A percentile compares a stretch with the other conserved stretches of the same genome.
Conservation (phyloP, 2,113 vertebrate genomes). For the Asarcornis scutulata region DNA sequence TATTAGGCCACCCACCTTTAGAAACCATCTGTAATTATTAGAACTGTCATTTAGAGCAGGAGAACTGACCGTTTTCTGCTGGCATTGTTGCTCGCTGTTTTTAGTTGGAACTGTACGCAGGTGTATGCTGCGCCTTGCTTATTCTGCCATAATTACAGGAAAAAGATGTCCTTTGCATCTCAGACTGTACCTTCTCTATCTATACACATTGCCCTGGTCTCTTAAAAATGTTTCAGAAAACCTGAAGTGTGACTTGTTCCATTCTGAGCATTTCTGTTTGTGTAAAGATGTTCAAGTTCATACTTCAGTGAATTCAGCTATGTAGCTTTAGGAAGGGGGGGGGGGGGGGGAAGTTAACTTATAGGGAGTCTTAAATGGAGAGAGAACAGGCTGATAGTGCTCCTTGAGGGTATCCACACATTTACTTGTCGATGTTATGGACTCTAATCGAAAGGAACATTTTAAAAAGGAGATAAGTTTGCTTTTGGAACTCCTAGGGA, state of each 20-base stretch:
- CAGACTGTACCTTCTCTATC: background rate
- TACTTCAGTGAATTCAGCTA: background rate
- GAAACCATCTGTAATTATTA: background rate
- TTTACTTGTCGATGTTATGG: background rate
- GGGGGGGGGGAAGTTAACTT: background rate
- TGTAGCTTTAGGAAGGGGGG: background rate
- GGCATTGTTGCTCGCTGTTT: background rate
- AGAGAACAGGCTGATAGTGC: background rate
- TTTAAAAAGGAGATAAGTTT: background rate
- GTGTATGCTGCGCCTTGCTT: background rate
- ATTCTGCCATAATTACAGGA: background rate
- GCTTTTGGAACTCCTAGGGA: background rate
- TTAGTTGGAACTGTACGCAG: background rate
- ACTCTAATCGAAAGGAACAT: background rate
- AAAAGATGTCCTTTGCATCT: background rate
- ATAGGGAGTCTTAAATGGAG: background rate
- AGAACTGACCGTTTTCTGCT: background rate
- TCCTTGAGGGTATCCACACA: background rate
- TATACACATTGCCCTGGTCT: accelerated
- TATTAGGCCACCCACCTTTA: constrained; percentile 54
- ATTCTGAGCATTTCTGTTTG: accelerated
- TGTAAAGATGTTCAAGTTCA: background rate
- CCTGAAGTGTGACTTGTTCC: background rate
- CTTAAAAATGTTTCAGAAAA: background rate
- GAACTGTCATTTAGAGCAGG: constrained; percentile 13